Base-by-base conservation (phyloP, 2,113 vertebrate species). In the Atractosteus spatula region DNA sequence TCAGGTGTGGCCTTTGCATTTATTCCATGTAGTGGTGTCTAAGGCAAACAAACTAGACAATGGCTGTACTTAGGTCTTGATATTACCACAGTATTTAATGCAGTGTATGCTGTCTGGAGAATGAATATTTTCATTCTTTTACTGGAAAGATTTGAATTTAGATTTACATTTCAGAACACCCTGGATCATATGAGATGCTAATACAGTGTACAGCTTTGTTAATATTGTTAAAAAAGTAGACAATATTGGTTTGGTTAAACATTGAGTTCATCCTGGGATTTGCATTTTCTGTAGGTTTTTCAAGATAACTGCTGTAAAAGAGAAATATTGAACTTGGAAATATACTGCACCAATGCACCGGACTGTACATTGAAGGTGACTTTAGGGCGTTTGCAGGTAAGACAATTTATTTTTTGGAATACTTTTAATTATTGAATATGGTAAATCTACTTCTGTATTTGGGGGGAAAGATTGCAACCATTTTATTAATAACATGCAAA, bases 231-330 rank as follows among this genome's bases (percentile, higher is more conserved):
- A 29, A 66, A 29, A 29, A 29, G 29, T 29, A 29, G 29, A 29
- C 29, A 29, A 29, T 29, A 29, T 29, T 29, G 29, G 29, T 29
- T 29, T 29, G 29, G 29, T 29, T 29, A 29, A 29, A 29, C 29
- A 29, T 29, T 29, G 29, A 29, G 29, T 2, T 29, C 29, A 29
- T 29, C 14, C 10, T 55, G 10, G 47, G 42, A 72, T 17, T 7
- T 74, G 3, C 67, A 78, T 82, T 43, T 78, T 86, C 81, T 68
- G 66, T 74, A 96, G 94, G 87, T 95, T 73, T 96, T 95, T 84
- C 93, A 90, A 86, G 94, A 96, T 74, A 95, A 94, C 77, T 96
- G 94, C 81, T 95, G 94, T 79, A 94, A 92, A 87, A 92, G 94
- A 57, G 94, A 96, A 87, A 90, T 96, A 77, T 89, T 93, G 70